Base-by-base conservation (phyloP, 1,140 invertebrate genomes). In the Trichomalopsis sarcophagae region DNA sequence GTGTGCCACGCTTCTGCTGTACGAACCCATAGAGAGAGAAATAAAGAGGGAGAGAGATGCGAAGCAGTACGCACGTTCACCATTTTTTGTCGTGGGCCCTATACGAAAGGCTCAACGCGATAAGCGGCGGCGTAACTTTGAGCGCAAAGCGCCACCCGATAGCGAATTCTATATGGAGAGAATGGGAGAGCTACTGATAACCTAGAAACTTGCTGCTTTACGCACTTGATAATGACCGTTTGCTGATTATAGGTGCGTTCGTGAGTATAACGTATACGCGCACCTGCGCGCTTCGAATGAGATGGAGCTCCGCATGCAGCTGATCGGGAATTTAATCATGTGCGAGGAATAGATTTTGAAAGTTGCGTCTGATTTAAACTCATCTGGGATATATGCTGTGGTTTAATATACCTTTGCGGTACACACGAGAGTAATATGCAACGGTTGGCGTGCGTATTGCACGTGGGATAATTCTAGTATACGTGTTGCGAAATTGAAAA, bases 1-100 rank as follows among this genome's bases (percentile, higher is more conserved):
- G 90, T 91, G 84, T 89, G 90, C 82, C 90, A 89, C 78, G 47
- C 47, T 55, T 23, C 81, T 17, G 68, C 76, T 80, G 50, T 36
- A 68, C 33, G 66, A 33, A 50, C 33, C 62, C 66, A 69, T n/a
- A 69, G 2, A 69, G 2, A 71, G 68, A 33, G 30, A 71, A 13
- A 17, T 27, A 71, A 23, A 69, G 68, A 69, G 10, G 11, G 68
- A 30, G 68, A 71, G 17, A 62, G 6, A 21, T 21, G 17, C 55
- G 55, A 21, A n/a, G 55, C 2, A 21, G 7, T 6, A 62, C 21
- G 55, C 55, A 62, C 55, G 21, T 62, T n/a, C 6, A 9, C 17
- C 17, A 62, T n/a, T 62, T 62, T 62, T 62, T 0, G 55, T n/a
- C 21, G 0, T n/a, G 17, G 5, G 21, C 55, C 55, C 55, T 62